Percentiles rank a stretch among this genome's conserved stretches.
These are phyloP conservation scores for Muntiacus reevesi DNA, from an alignment of 2,113 vertebrate genomes.

Conservation along the genomic window DNA sequence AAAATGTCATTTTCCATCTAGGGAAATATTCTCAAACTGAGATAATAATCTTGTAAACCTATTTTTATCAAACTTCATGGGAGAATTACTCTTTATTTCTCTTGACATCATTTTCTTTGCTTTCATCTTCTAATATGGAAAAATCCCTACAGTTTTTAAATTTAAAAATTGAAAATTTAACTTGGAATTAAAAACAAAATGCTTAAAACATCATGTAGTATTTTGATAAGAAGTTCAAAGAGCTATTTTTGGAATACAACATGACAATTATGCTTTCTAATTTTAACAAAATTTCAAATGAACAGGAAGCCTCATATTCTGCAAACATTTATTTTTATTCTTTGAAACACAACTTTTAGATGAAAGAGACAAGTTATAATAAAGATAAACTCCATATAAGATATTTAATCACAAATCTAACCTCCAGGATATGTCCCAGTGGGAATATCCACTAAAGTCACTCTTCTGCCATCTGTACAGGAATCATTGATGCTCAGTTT, in stretches of 20 bases:
- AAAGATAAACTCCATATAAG: not conserved
- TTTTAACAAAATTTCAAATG: constrained; percentile 31
- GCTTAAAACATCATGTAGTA: not conserved
- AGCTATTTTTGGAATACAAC: not conserved
- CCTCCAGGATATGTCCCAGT: not conserved
- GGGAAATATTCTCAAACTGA: constrained; percentile 17
- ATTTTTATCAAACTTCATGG: not conserved
- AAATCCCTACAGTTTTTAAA: not conserved
- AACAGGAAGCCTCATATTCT: not conserved
- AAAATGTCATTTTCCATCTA: constrained; percentile 10
- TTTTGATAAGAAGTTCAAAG: not conserved
- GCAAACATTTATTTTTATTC: not conserved
- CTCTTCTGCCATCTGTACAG: not conserved
- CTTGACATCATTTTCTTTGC: not conserved
- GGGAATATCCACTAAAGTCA: not conserved
- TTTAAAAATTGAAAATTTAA: not conserved
- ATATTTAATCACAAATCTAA: not conserved
- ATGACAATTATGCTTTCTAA: constrained; percentile 8
- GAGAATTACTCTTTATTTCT: not conserved
- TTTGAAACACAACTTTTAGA: not conserved
- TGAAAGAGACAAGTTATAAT: not conserved
- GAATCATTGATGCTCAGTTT: not conserved
- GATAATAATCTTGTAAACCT: not conserved
- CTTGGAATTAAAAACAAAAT: constrained; percentile 28
- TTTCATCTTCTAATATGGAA: not conserved